Percentiles rank a stretch among this genome's conserved stretches.
Evolutionary conservation across 2,797 vertebrate genomes (phyloP).

Genomic region (Centroberyx gerrardi): DNA sequence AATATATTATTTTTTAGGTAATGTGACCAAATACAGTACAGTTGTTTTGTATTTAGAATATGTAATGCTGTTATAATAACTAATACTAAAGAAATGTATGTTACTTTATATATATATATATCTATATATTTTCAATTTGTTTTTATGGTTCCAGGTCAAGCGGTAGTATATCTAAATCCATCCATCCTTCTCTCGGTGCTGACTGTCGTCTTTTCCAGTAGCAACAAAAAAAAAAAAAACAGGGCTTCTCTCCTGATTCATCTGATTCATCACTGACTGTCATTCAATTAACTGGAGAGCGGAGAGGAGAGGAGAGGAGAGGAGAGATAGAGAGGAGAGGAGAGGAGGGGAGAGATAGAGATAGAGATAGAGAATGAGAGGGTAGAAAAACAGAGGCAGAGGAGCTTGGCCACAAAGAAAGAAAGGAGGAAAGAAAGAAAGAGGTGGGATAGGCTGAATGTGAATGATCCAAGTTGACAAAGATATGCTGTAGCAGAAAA

Average conservation of each 20-base stretch:
- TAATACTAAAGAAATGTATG: no score
- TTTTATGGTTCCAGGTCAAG: no score
- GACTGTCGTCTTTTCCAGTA: constrained; percentile 39
- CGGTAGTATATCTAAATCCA: constrained; percentile 4
- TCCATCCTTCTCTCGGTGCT: constrained; percentile 48
- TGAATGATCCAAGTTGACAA: no score
- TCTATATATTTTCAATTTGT: no score
- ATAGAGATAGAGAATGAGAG: not conserved
- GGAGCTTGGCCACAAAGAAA: not conserved
- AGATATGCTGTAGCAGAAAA: not conserved
- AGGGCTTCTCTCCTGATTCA: constrained; percentile 36
- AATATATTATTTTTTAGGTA: no score
- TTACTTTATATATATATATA: no score
- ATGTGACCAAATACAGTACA: no score
- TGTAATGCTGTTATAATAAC: no score
- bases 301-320: not conserved
- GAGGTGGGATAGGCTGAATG: not conserved
- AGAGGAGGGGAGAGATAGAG: no score
- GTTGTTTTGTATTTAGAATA: no score
- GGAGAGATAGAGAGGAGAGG: no score
- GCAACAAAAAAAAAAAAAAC: constrained; percentile 33
- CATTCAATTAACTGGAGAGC: constrained; percentile 1
- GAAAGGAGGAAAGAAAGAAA: not conserved
- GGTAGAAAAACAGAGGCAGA: not conserved
- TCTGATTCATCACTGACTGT: constrained; percentile 56